Evolutionary conservation across 1,140 invertebrate genomes (phyloP), one percentile per base, ranked within the genome.

Genomic region (Aphaenogaster floridana): DNA sequence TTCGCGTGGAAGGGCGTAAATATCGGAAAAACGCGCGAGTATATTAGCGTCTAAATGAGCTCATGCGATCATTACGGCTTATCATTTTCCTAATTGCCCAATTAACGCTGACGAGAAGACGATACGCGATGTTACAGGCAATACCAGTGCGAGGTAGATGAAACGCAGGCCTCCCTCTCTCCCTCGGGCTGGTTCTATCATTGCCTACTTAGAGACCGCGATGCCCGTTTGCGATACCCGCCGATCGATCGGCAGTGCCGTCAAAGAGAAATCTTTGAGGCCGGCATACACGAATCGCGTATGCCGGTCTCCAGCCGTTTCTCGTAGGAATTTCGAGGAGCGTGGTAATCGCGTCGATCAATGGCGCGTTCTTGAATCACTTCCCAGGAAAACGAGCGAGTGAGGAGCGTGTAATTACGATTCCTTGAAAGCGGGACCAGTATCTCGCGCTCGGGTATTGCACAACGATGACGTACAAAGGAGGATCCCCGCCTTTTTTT

Each of bases 321-420:
- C 78, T 57, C 5, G 34, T 45, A 59, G 28, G 28, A 48, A 52
- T 69, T 68, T 59, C 57, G n/a, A 17, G 48, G 28, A 48, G 63
- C 50, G 57, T 39, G 11, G 11, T 59, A 52, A 86, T 72, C 48
- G 63, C 52, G 15, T 54, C 78, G 42, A 57, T 42, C 59, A 48
- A 61, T 83, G 15, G 48, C 68, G 61, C 28, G 68, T 84, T 59
- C 45, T 48, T 64, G 88, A 86, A 64, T 80, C 64, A 59, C 63
- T 80, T 79, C 42, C 17, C 68, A 17, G 61, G 39, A 79, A 71
- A 69, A 59, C 39, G 57, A 45, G 36, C n/a, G n/a, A 36, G 45
- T 28, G 72, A 84, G 66, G 42, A 78, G 50, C 52, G 74, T 80
- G 68, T 68, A 89, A 89, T 90, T 90, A 63, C 50, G 81, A 85